phyloP scores from a whole-genome alignment of 92 coral and sea anemone species.

The Siderastrea radians region DNA sequence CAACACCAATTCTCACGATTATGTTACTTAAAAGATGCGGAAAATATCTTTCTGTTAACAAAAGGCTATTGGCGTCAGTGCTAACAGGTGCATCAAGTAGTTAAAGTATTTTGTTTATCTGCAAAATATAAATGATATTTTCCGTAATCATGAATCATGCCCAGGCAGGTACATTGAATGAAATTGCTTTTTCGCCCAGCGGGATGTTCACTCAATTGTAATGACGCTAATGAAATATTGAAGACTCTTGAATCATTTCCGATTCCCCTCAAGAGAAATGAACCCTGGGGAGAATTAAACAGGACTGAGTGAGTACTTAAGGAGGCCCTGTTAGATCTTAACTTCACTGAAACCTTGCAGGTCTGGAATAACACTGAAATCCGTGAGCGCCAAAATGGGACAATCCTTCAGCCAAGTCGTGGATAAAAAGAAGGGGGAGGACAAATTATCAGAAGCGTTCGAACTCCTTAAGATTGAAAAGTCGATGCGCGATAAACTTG shows the following conservation, averaged over 20 bases:
- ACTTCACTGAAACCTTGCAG: not conserved
- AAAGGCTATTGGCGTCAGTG: not conserved
- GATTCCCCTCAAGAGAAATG: not conserved
- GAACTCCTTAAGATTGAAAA: not conserved
- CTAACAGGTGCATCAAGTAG: not conserved
- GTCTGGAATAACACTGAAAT: too few species aligned
- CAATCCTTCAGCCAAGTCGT: not conserved
- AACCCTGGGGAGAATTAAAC: not conserved
- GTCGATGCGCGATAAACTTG: not conserved
- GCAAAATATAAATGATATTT: not conserved
- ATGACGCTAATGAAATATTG: not conserved
- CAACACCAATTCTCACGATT: too few species aligned
- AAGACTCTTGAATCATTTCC: slow-evolving; percentile 1
- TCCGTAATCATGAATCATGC: not conserved
- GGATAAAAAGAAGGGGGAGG: not conserved
- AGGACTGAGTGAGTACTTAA: not conserved
- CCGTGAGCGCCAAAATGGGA: slow-evolving; percentile 3
- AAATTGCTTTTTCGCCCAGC: not conserved
- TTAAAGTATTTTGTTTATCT: not conserved
- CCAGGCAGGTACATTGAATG: not conserved
- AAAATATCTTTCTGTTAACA: too few species aligned
- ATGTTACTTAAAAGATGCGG: too few species aligned
- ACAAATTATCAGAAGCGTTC: too few species aligned
- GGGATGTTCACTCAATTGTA: not conserved
- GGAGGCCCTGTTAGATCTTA: not conserved